A percentile compares a stretch with the other conserved stretches of the same genome.
phyloP scores from a whole-genome alignment of 1,140 invertebrate species.

The Trachymyrmex septentrionalis region DNA sequence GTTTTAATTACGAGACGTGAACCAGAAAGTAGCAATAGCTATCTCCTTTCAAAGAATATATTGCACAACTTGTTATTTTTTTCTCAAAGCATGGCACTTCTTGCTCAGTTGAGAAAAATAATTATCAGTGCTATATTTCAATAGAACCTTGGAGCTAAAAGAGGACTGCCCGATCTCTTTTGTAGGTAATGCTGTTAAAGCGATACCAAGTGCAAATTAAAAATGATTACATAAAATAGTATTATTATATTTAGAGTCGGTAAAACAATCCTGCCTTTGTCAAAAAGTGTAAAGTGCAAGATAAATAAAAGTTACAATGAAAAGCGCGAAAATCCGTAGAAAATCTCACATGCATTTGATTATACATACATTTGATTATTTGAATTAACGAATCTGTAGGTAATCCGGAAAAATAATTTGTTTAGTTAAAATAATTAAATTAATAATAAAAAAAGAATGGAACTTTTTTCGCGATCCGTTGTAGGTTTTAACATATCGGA shows the following conservation, averaged over 20 bases:
- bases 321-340: background rate
- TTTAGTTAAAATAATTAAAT: conserved; percentile 40
- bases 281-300: background rate
- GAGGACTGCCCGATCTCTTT: background rate
- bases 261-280: background rate
- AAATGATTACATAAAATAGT: background rate
- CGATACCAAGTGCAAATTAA: background rate
- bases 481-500: conserved; percentile 49
- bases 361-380: background rate
- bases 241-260: background rate
- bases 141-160: background rate
- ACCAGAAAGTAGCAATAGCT: conserved; percentile 9
- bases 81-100: conserved; percentile 2
- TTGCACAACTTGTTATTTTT: conserved; percentile 1
- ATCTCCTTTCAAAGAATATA: background rate
- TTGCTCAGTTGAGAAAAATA: conserved; percentile 4
- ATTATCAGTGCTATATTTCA: conserved; percentile 14
- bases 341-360: background rate
- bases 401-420: background rate
- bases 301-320: background rate
- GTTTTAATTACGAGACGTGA: conserved; percentile 41
- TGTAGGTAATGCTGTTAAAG: background rate
- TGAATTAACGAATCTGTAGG: conserved; percentile 9
- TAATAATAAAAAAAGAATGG: conserved; percentile 26
- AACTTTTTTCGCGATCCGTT: conserved; percentile 2